Evolutionary conservation across 1,140 invertebrate genomes (phyloP).

Genomic region (Ceratoteleas bidentatus): DNA sequence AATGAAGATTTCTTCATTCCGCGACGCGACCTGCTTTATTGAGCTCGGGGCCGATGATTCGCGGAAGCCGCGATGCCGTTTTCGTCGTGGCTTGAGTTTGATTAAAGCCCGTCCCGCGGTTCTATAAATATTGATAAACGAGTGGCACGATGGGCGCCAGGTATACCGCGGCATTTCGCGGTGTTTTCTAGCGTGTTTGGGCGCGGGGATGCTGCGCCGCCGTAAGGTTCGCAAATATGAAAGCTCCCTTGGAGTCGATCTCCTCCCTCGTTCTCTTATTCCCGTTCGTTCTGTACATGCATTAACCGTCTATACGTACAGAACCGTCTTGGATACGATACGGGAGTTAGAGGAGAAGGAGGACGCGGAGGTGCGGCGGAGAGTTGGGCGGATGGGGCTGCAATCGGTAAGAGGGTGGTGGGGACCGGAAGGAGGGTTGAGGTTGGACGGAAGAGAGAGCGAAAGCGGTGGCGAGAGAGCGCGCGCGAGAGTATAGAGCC

Average conservation of each 20-base stretch:
- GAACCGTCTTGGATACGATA: slow-evolving; percentile 77
- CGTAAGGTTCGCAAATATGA: slow-evolving; percentile 63
- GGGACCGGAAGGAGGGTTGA: slow-evolving; percentile 67
- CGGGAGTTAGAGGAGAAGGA: slow-evolving; percentile 70
- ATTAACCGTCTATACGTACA: slow-evolving; percentile 70
- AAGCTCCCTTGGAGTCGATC: slow-evolving; percentile 58
- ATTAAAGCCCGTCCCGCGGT: slow-evolving; percentile 12
- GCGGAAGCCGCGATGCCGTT: not conserved
- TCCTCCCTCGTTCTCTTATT: slow-evolving; percentile 66
- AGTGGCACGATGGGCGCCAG: slow-evolving; percentile 8
- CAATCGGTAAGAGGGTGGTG: slow-evolving; percentile 67
- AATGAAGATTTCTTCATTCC: slow-evolving; percentile 48
- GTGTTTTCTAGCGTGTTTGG: slow-evolving; percentile 36
- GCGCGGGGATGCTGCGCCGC: slow-evolving; percentile 32
- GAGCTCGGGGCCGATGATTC: slow-evolving; percentile 16
- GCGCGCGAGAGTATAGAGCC: slow-evolving; percentile 45
- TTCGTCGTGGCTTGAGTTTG: slow-evolving; percentile 8
- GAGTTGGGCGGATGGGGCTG: slow-evolving; percentile 69
- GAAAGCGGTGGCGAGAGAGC: slow-evolving; percentile 69
- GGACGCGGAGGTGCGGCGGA: slow-evolving; percentile 65
- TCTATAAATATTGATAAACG: slow-evolving; percentile 50
- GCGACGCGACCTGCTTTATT: slow-evolving; percentile 31
- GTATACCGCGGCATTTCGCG: slow-evolving; percentile 14
- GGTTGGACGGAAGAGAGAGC: slow-evolving; percentile 69
- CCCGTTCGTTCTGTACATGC: slow-evolving; percentile 68